phyloP scores from a whole-genome alignment of 2,797 vertebrate genomes.

The Sitta carolinensis region DNA sequence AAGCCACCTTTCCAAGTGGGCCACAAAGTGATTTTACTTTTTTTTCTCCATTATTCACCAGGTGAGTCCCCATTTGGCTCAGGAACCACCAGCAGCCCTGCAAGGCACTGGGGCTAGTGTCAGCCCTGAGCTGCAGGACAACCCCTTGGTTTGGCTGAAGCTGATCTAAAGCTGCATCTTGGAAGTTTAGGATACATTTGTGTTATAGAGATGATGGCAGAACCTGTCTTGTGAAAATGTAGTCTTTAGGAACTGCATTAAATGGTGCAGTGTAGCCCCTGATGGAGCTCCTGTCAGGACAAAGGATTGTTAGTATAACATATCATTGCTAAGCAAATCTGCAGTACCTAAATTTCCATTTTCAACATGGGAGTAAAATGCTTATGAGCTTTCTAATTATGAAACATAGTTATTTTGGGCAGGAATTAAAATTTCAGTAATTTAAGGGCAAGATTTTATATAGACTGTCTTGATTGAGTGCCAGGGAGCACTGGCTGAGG shows the following conservation, averaged over 20 bases:
- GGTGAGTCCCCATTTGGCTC: neutral
- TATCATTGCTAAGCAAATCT: neutral
- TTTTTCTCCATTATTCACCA: neutral
- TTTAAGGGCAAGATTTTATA: conserved; percentile 28
- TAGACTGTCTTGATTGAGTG: neutral
- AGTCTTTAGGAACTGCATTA: neutral
- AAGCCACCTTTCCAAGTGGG: neutral
- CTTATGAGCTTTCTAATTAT: conserved; percentile 21
- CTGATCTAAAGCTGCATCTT: neutral
- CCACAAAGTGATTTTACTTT: neutral
- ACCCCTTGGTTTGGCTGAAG: neutral
- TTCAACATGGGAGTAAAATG: neutral
- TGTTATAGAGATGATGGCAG: neutral
- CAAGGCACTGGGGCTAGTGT: fast-evolving
- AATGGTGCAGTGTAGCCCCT: neutral
- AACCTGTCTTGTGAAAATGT: neutral
- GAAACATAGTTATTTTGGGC: conserved; percentile 5
- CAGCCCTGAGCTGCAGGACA: neutral
- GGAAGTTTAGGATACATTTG: neutral
- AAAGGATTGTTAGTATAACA: neutral
- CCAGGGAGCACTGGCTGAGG: neutral
- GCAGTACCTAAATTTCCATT: neutral
- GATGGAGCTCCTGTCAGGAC: neutral
- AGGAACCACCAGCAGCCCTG: fast-evolving
- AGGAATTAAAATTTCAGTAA: conserved; percentile 15